phyloP scores from a whole-genome alignment of 1,140 invertebrate species.

The Eufriesea mexicana region DNA sequence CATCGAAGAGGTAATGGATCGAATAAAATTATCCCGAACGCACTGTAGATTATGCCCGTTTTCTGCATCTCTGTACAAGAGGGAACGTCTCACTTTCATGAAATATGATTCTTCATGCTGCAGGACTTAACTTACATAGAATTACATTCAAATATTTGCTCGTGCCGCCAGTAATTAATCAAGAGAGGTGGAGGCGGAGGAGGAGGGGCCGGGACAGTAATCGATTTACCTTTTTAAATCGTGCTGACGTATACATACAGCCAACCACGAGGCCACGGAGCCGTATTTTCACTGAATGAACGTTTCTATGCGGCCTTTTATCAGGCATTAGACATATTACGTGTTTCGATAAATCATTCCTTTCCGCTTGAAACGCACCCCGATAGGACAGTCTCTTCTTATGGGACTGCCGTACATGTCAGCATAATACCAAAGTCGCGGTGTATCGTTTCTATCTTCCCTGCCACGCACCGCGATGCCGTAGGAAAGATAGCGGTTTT shows the following conservation, averaged over 20 bases:
- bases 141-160: slow-evolving; percentile 39
- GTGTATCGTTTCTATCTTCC: slow-evolving; percentile 36
- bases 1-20: too few species aligned
- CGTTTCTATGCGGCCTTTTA: slow-evolving; percentile 53
- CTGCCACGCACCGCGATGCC: slow-evolving; percentile 1
- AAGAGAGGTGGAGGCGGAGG: background rate
- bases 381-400: slow-evolving; percentile 39
- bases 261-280: slow-evolving; percentile 16
- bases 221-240: slow-evolving; percentile 44
- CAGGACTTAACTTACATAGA: slow-evolving; percentile 13
- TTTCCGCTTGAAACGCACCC: slow-evolving; percentile 43
- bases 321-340: slow-evolving; percentile 52
- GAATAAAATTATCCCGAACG: background rate
- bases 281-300: slow-evolving; percentile 49
- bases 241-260: slow-evolving; percentile 26
- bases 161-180: slow-evolving; percentile 35
- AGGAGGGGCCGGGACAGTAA: slow-evolving; percentile 7
- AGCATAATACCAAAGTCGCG: slow-evolving; percentile 43
- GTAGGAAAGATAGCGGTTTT: slow-evolving; percentile 42
- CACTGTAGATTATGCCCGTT: background rate
- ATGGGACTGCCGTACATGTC: slow-evolving; percentile 33
- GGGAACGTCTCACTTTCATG: background rate
- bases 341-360: slow-evolving; percentile 59
- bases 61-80: background rate
- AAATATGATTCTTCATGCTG: slow-evolving; percentile 1